Conservation (phyloP, 2,113 vertebrate genomes). For the Thamnaconus septentrionalis region DNA sequence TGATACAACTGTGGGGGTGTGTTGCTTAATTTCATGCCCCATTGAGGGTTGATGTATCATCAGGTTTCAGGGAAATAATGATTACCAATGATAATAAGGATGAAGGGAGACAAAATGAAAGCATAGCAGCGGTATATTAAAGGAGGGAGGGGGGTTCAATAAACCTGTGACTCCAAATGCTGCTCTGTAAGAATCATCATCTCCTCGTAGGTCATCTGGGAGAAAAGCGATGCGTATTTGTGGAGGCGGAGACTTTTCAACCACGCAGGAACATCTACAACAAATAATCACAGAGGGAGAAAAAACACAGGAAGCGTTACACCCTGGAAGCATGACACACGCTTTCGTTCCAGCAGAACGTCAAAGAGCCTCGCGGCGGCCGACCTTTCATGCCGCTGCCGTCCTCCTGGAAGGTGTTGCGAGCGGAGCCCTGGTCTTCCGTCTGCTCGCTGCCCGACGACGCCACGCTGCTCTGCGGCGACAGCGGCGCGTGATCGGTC, state of each 20-base stretch:
- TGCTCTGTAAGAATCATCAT: constrained; percentile 96
- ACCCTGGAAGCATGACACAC: neutral
- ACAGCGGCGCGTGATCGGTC: constrained; percentile 90
- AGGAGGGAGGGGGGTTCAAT: neutral
- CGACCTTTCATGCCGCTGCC: constrained; percentile 96
- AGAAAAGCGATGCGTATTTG: constrained; percentile 93
- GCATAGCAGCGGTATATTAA: too few species aligned
- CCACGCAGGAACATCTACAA: constrained; percentile 89
- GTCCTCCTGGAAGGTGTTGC: constrained; percentile 93
- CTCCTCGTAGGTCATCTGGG: constrained; percentile 93
- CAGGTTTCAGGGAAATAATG: constrained; percentile 46
- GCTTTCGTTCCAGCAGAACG: constrained; percentile 17
- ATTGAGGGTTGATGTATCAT: constrained; percentile 63
- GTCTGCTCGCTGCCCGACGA: constrained; percentile 95
- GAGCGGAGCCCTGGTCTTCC: constrained; percentile 83
- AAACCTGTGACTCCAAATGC: constrained; percentile 91
- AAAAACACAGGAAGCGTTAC: neutral
- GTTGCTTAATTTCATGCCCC: constrained; percentile 68
- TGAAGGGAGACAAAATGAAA: neutral
- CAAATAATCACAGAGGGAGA: neutral
- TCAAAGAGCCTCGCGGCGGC: constrained; percentile 6
- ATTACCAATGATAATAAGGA: constrained; percentile 44
- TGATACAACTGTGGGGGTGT: constrained; percentile 34
- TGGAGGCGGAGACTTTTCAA: constrained; percentile 94
- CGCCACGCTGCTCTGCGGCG: constrained; percentile 92